A percentile compares a stretch with the other conserved stretches of the same genome.
phyloP scores from a whole-genome alignment of 2,797 vertebrate genomes.

The Morus bassanus region DNA sequence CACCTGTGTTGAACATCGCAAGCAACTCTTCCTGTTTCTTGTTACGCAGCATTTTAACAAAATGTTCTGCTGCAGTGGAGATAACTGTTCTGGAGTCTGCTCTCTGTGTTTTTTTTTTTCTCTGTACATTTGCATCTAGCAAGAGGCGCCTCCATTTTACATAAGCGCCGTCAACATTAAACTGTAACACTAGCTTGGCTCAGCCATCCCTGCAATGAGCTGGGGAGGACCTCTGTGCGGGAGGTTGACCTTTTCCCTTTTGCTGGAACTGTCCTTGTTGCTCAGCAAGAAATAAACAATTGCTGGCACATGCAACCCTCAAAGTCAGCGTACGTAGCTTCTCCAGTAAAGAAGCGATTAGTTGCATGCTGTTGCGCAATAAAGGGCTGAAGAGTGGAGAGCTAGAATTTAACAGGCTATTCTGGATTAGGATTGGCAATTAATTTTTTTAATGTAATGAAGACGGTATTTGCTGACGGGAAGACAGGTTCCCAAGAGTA shows the following conservation, averaged over 20 bases:
- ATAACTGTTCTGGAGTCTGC: neutral
- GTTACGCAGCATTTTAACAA: fast-evolving
- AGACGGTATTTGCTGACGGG: neutral
- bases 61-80: neutral
- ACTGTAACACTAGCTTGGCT: neutral
- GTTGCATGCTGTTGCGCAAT: neutral
- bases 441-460: neutral
- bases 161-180: neutral
- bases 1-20: neutral
- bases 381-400: neutral
- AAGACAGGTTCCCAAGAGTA: neutral
- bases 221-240: neutral
- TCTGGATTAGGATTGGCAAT: neutral
- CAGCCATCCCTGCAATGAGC: neutral
- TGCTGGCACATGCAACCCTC: conserved; percentile 13
- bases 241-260: conserved; percentile 47
- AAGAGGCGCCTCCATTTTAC: neutral
- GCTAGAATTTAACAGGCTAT: neutral
- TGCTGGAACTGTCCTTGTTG: conserved; percentile 16
- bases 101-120: neutral
- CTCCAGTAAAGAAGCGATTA: neutral
- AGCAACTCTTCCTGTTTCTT: neutral
- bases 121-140: neutral
- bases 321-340: neutral
- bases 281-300: conserved; percentile 59